Conservation (phyloP, 2,797 vertebrate species). For the Coreius guichenoti region DNA sequence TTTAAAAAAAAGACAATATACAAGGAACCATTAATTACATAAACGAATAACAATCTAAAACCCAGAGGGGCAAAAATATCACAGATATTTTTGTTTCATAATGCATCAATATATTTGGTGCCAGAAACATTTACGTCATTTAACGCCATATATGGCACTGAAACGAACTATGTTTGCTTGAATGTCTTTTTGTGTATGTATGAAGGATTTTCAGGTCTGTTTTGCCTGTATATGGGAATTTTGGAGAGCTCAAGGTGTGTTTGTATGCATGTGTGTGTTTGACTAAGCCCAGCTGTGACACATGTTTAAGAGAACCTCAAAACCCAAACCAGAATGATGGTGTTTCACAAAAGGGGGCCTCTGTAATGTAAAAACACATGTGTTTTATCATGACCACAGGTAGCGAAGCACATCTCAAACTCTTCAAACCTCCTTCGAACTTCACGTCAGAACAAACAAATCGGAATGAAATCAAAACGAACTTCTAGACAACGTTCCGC, state of each 20-base stretch:
- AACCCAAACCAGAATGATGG: conserved; percentile 12
- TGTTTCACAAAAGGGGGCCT: neutral
- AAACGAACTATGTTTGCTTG: neutral
- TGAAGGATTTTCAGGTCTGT: conserved; percentile 1
- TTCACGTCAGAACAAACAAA: neutral
- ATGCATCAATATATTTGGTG: neutral
- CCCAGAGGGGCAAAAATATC: neutral
- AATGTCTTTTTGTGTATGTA: neutral
- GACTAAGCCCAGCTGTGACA: conserved; percentile 61
- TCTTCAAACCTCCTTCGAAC: neutral
- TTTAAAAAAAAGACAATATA: neutral
- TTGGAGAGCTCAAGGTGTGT: neutral
- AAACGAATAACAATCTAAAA: neutral
- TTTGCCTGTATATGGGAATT: conserved; percentile 28
- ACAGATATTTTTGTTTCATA: neutral
- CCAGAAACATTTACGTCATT: neutral
- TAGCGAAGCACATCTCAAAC: neutral
- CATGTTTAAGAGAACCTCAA: conserved; percentile 56
- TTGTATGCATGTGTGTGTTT: conserved; percentile 32
- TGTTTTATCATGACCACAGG: neutral
- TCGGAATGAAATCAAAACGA: neutral
- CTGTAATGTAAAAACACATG: conserved; percentile 25
- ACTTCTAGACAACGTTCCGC: neutral
- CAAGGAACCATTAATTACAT: neutral
- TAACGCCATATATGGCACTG: neutral